Base-by-base conservation (phyloP, 1,140 invertebrate species). In the Hetaerina americana region DNA sequence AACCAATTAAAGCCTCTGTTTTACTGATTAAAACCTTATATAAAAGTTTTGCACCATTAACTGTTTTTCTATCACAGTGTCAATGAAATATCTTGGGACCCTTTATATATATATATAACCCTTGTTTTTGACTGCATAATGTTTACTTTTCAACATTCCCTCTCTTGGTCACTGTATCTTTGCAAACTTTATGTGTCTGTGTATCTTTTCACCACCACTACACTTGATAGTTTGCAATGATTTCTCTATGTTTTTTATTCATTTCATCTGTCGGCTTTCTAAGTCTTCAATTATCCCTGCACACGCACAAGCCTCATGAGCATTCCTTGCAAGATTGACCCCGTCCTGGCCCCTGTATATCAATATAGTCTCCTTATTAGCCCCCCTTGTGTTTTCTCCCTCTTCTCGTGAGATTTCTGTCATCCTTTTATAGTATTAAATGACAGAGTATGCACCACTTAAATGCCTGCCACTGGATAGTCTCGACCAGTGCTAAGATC, bases 241-340 rank as follows among this genome's bases (percentile, higher is more conserved):
- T 57, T 57, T 57, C n/a, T n/a, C n/a, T 57, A 57, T 57, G 40
- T 57, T 57, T 57, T n/a, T n/a, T n/a, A n/a, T n/a, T 57, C 40
- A 57, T 57, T 57, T 57, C 40, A 57, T 57, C 40, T 57, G 15
- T 57, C 40, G 40, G 40, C 40, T 57, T 57, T 5, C 2, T 57
- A 57, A 57, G 40, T 57, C 40, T 57, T 57, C 40, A 10, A 57
- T n/a, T 57, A 57, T 57, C 40, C 40, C 40, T 18, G 40, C 40
- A 57, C 40, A 57, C 40, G 40, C 40, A 57, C 40, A 5, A 57
- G 40, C 22, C 40, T 57, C 40, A 57, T n/a, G 40, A 57, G 40
- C 22, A n/a, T 18, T 57, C 40, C 40, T 57, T 57, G 40, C 40
- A 57, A n/a, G 40, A 57, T 18, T 57, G 40, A 57, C 40, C 40